Evolutionary conservation across 2,888 invertebrate genomes (phyloP), one percentile per base, ranked within the genome.

Genomic region (Stenolophus ochropezus): DNA sequence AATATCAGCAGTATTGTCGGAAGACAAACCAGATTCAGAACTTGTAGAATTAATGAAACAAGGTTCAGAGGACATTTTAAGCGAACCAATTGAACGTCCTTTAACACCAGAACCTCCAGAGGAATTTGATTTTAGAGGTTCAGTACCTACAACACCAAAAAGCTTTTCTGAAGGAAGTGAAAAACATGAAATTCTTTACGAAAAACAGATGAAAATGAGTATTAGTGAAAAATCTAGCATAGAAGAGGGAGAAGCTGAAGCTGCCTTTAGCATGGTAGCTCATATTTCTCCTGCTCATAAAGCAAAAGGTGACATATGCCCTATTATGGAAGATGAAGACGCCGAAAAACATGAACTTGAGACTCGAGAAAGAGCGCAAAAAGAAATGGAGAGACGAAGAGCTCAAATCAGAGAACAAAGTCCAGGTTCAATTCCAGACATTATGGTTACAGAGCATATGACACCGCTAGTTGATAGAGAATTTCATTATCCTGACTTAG

Each of bases 371-470:
- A 86, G 86, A 69, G 87, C 87, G 5, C 85, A 86, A 56, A 88
- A 85, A 83, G 85, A 86, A 83, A 86, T 90, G 84, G 85, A 91
- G 89, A 87, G 90, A 88, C 84, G 90, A 87, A 82, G 91, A 89
- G 85, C 89, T 6, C 86, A 86, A 83, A 86, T 91, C 82, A 91
- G 91, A 85, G 92, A 92, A 86, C 91, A 91, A 86, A 93, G 93
- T 85, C 93, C 93, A 14, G 91, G 92, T 8, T 91, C 91, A 61
- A 91, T 93, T 82, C 93, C 93, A n/a, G 92, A 92, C 85, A 93
- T 93, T 81, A 92, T 91, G 84, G 90, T 93, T 16, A 92, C 92
- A 4, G 92, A 92, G 90, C 92, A 92, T 85, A 89, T 92, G 88
- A 88, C 90, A 27, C 91, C 91, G 33, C 86, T 90, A 81, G 87